Base-by-base conservation (phyloP, 1,140 invertebrate genomes). In the Zaprionus davidi region DNA sequence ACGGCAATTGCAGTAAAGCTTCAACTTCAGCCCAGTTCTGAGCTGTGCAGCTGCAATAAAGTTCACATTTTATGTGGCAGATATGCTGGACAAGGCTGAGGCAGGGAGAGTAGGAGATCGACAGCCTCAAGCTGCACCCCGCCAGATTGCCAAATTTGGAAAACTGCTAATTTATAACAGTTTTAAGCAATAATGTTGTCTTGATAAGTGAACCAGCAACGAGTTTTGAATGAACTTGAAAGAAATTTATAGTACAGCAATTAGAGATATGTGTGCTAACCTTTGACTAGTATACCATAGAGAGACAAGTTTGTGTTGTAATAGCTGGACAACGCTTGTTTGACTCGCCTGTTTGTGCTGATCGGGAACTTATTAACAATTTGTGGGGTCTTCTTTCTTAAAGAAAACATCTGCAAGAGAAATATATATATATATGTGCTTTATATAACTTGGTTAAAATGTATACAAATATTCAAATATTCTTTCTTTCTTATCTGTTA, bases 1-100 rank as follows among this genome's bases (percentile, higher is more conserved):
- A 59, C 55, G 63, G 59, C 66, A 66, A 71, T 38, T 38, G 36
- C 36, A 12, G 12, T 12, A 3, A 12, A 38, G 36, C 36, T 15
- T 26, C 24, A 3, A n/a, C 6, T 17, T 17, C 15, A 5, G 7
- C n/a, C 41, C 41, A 5, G 2, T 44, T 6, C n/a, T 31, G 24
- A 36, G 28, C 71, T 74, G 71, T 58, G 67, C 34, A 51, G 22
- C 36, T 57, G 59, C 38, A 53, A 70, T 70, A 70, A 75, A 63
- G 22, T 57, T 70, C 66, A 74, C 71, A 74, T 38, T 74, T 74
- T 63, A 69, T 74, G 58, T 31, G 34, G 12, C 28, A 26, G 31
- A 0, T 34, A 34, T 34, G 31, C 31, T 55, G 59, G 31, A 51
- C 12, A 17, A 17, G 20, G 58, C 36, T 56, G 15, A n/a, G 13